Evolutionary conservation across 1,140 invertebrate genomes (phyloP), one percentile per base, ranked within the genome.

Genomic region (Apis florea): DNA sequence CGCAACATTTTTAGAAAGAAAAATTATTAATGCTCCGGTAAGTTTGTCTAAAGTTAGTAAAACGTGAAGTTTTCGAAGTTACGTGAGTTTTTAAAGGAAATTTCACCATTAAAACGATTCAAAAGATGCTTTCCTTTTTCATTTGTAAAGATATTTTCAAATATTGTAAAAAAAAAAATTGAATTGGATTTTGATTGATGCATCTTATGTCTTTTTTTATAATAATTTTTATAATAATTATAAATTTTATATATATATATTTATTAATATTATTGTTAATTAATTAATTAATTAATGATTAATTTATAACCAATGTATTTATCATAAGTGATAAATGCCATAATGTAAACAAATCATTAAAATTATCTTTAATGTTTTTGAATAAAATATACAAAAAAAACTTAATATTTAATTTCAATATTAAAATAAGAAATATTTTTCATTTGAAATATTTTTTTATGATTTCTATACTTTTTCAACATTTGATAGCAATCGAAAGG

Each of bases 21-120:
- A 76, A 76, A 66, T 76, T 76, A 76, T 76, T 67, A 56, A 77
- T 54, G 74, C 49, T 12, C 63, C 31, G 31, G 26, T 67, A 76
- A 40, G 61, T 56, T 47, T 56, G 10, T 47, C 21, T 53, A 9
- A 76, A 67, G 74, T 67, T 56, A 53, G 74, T 59, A 40, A 67
- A 76, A 66, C 15, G 21, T 21, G 17, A 76, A 76, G 9, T 76
- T 76, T 19, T 40, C 26, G 6, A 40, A 15, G 49, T 24, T 54
- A 12, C 15, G 13, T 53, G 61, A 13, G 12, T n/a, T 67, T 66
- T 54, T 54, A 54, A 47, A 67, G 10, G 8, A 53, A 64, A 53
- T 64, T 10, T 31, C 59, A 8, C 49, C 49, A 49, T 69, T 19
- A 26, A 26, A 19, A 3, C 24, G 10, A 21, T 47, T 24, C 47